Conservation (phyloP, 2,113 vertebrate species). For the Dipodomys stephensi region DNA sequence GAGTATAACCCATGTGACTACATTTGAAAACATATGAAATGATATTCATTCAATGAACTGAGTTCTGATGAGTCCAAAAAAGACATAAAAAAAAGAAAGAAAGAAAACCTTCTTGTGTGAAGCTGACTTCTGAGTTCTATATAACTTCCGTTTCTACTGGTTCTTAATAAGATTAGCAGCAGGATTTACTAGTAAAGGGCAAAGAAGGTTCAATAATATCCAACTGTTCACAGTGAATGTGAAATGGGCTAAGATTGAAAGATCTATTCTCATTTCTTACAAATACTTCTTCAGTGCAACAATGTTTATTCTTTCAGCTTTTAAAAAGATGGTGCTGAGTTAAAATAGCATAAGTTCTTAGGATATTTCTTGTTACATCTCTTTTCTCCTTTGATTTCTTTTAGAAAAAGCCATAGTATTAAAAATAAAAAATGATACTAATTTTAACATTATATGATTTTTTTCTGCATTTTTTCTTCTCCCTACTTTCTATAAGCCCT, state of each 20-base stretch:
- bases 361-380: not conserved
- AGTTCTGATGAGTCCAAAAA: slow-evolving; percentile 22
- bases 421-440: not conserved
- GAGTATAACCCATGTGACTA: slow-evolving; percentile 9
- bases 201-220: slow-evolving; percentile 76
- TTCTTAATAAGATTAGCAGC: slow-evolving; percentile 79
- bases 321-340: slow-evolving; percentile 53
- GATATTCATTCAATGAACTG: slow-evolving; percentile 57
- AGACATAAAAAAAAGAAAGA: slow-evolving; percentile 46
- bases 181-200: slow-evolving; percentile 73
- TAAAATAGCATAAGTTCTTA: slow-evolving; percentile 68
- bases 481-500: not conserved
- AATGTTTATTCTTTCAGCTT: slow-evolving; percentile 70
- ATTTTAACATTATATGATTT: not conserved
- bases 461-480: not conserved
- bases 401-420: not conserved
- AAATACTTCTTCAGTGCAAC: slow-evolving; percentile 47
- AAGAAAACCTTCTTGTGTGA: slow-evolving; percentile 35
- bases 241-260: slow-evolving; percentile 72
- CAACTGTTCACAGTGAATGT: slow-evolving; percentile 78
- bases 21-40: not conserved
- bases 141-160: slow-evolving; percentile 59
- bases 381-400: not conserved
- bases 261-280: slow-evolving; percentile 69
- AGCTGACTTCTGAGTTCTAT: slow-evolving; percentile 61